Conservation (phyloP, 2,888 invertebrate genomes). For the Machimus rusticus region DNA sequence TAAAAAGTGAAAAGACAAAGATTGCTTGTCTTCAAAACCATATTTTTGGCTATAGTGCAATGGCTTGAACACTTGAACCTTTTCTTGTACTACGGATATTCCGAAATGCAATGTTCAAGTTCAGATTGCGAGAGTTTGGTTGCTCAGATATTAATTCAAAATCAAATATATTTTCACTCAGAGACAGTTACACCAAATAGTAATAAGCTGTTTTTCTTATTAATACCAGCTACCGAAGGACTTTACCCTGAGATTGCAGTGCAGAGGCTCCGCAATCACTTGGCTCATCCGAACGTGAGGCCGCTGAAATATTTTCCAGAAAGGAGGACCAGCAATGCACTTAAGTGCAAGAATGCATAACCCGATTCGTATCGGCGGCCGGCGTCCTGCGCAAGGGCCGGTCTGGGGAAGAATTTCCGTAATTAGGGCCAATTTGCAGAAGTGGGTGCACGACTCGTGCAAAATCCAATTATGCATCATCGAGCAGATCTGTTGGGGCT, state of each 20-base stretch:
- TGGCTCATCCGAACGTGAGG: neutral
- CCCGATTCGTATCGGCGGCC: neutral
- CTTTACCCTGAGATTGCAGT: neutral
- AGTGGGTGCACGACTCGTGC: neutral
- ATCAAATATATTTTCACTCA: no score
- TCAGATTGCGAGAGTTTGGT: no score
- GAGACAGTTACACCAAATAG: neutral
- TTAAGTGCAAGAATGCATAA: neutral
- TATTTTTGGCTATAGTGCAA: no score
- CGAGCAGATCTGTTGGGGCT: neutral
- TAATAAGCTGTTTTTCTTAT: neutral
- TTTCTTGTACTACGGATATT: no score
- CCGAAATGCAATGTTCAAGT: no score
- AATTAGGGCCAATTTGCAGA: constrained; percentile 4
- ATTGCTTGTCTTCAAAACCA: no score
- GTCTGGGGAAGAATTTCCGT: neutral
- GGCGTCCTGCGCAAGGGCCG: neutral
- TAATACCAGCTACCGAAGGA: neutral
- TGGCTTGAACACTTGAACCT: no score
- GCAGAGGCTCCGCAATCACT: neutral
- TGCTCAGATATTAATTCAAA: no score
- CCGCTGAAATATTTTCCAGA: neutral
- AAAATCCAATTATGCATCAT: constrained; percentile 13
- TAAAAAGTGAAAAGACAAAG: no score
- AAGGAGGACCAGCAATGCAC: neutral